Base-by-base conservation (phyloP, 1,140 invertebrate genomes). In the Bombyx mori region DNA sequence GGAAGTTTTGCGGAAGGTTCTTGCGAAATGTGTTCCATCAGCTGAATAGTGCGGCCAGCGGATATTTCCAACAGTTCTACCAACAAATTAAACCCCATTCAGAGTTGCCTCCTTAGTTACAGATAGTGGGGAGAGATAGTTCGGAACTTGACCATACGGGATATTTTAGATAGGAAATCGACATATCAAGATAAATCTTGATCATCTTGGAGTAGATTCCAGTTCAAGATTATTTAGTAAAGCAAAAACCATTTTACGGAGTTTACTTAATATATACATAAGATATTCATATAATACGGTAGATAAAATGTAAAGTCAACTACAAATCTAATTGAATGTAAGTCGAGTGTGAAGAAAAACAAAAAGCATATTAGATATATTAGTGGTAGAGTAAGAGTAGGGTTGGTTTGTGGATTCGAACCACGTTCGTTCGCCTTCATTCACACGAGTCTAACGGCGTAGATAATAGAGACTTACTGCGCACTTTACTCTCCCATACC, bases 361-460 rank as follows among this genome's bases (percentile, higher is more conserved):
- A 45, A 52, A 22, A 46, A 44, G 47, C 57, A 69, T 67, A 63
- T 62, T 67, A 67, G 56, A 60, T 56, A 62, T 72, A 74, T 75
- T 73, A 73, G 62, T 60, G 68, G 68, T 67, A 74, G 59, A 63
- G 66, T 71, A 60, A 59, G 69, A 81, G 79, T 74, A 71, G 69
- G 79, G 66, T 65, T 79, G 79, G 66, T 65, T 79, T 82, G 65
- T 76, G 74, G 63, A 82, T 82, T 86, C 78, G 55, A 60, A 50
- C 66, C 82, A 84, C 81, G 81, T 84, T 60, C 79, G 63, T 65
- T 71, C 64, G 75, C 73, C 73, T 82, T 81, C 79, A 79, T 84
- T 82, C 79, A 73, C 75, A 76, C 76, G 76, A 80, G 74, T 84
- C 73, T 82, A 84, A 84, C 77, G 43, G 22, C 52, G 52, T 35